phyloP scores from a whole-genome alignment of 1,140 invertebrate genomes.

The Caenorhabditis briggsae region DNA sequence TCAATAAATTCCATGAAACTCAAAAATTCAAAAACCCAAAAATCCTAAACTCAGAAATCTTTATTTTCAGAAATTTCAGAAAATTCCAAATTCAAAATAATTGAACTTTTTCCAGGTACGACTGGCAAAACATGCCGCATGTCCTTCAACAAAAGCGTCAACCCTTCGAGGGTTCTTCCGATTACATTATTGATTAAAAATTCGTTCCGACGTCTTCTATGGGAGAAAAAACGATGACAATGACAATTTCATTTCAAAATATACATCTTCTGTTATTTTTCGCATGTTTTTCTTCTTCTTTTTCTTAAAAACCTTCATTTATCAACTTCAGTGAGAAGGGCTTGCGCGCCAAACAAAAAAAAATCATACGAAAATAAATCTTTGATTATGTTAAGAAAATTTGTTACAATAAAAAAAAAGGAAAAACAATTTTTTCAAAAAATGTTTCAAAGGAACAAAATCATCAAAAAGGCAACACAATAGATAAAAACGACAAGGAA shows the following conservation, averaged over 20 bases:
- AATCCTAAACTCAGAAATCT: not conserved
- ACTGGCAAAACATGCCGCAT: slow-evolving; percentile 49
- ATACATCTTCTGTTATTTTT: not conserved
- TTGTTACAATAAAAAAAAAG: not conserved
- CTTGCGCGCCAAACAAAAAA: slow-evolving; percentile 12
- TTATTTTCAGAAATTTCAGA: not conserved
- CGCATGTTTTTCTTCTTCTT: not conserved
- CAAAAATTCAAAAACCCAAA: too few species aligned
- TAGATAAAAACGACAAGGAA: not conserved
- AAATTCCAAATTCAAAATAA: not conserved
- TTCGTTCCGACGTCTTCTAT: not conserved
- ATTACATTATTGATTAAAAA: slow-evolving; percentile 30
- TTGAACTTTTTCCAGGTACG: slow-evolving; percentile 9
- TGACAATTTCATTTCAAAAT: not conserved
- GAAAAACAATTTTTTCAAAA: too few species aligned
- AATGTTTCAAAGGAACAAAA: not conserved
- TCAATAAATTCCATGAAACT: too few species aligned
- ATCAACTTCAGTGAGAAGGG: slow-evolving; percentile 16
- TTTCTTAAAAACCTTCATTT: not conserved
- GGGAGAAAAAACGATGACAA: not conserved
- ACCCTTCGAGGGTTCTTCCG: not conserved
- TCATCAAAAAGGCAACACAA: not conserved
- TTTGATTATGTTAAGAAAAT: slow-evolving; percentile 16
- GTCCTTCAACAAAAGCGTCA: slow-evolving; percentile 45
- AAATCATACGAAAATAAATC: not conserved